phyloP scores from a whole-genome alignment of 2,797 vertebrate genomes.

The Periophthalmus magnuspinnatus region DNA sequence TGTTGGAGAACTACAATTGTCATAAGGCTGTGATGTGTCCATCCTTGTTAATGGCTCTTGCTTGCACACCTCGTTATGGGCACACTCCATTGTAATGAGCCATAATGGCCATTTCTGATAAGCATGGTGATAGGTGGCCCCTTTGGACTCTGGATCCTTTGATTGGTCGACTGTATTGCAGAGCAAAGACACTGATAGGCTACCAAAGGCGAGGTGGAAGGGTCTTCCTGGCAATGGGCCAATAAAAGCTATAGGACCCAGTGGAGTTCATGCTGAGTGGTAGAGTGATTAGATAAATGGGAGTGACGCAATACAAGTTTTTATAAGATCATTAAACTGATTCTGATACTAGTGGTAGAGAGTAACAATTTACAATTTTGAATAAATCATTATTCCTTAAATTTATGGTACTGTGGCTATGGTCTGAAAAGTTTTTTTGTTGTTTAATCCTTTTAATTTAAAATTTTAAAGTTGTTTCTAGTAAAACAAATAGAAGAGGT shows the following conservation, averaged over 20 bases:
- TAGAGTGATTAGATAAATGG: constrained; percentile 50
- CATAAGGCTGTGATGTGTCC: constrained; percentile 39
- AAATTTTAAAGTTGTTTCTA: too few relatives aligned
- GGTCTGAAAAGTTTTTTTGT: too few relatives aligned
- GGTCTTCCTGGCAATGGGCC: constrained; percentile 52
- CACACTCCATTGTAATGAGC: constrained; percentile 71
- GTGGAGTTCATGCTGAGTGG: constrained; percentile 38
- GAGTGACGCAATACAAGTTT: constrained; percentile 21
- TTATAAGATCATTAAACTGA: not conserved
- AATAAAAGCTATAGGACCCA: constrained; percentile 59
- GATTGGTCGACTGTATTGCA: constrained; percentile 38
- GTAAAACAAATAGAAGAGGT: not conserved
- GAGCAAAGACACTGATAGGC: constrained; percentile 49
- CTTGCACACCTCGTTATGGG: constrained; percentile 55
- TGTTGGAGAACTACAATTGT: too few relatives aligned
- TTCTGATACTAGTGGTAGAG: not conserved
- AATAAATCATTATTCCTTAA: too few relatives aligned
- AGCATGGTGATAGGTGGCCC: constrained; percentile 60
- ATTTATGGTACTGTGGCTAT: too few relatives aligned
- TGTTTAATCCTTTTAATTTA: too few relatives aligned
- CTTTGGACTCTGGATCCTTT: constrained; percentile 50
- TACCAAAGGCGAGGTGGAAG: constrained; percentile 45
- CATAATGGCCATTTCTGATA: constrained; percentile 69
- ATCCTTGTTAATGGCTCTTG: constrained; percentile 55
- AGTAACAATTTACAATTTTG: not conserved